Evolutionary conservation across 2,888 invertebrate genomes (phyloP).

Genomic region (Drosophila yooni): DNA sequence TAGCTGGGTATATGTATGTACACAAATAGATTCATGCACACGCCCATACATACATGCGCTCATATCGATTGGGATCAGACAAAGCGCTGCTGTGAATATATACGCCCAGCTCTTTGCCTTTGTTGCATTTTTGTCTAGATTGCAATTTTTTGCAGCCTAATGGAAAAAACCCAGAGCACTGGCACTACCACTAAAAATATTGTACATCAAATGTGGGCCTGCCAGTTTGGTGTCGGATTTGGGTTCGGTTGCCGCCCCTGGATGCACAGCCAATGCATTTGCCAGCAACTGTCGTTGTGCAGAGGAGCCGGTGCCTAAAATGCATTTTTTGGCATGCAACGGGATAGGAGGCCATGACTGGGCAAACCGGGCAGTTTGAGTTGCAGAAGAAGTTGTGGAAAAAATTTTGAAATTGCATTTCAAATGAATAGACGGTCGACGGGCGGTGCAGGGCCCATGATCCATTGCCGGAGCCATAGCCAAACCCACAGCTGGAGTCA

Average conservation of each 20-base stretch:
- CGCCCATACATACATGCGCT: not conserved
- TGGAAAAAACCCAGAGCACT: conserved; percentile 49
- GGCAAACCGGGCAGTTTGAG: conserved; percentile 28
- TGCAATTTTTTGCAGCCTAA: conserved; percentile 79
- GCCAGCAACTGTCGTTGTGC: conserved; percentile 35
- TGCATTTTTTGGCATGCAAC: conserved; percentile 76
- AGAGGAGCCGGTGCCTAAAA: conserved; percentile 69
- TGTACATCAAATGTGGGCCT: conserved; percentile 57
- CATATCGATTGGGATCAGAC: conserved; percentile 54
- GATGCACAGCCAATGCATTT: conserved; percentile 44
- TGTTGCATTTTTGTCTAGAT: conserved; percentile 82
- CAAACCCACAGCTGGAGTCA: not conserved
- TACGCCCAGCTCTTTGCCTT: conserved; percentile 72
- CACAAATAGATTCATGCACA: conserved; percentile 24
- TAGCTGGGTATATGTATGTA: conserved; percentile 24
- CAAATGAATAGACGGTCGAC: conserved; percentile 71
- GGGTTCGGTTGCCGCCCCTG: not conserved
- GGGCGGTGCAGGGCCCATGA: conserved; percentile 15
- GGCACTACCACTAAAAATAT: conserved; percentile 59
- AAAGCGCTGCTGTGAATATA: conserved; percentile 55
- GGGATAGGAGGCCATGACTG: not conserved
- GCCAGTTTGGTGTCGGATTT: conserved; percentile 28
- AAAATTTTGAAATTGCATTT: conserved; percentile 81
- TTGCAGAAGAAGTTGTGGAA: conserved; percentile 68
- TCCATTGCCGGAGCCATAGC: conserved; percentile 18